Evolutionary conservation across 2,797 vertebrate species (phyloP), one percentile per base, ranked within the genome.

Genomic region (Falco naumanni): DNA sequence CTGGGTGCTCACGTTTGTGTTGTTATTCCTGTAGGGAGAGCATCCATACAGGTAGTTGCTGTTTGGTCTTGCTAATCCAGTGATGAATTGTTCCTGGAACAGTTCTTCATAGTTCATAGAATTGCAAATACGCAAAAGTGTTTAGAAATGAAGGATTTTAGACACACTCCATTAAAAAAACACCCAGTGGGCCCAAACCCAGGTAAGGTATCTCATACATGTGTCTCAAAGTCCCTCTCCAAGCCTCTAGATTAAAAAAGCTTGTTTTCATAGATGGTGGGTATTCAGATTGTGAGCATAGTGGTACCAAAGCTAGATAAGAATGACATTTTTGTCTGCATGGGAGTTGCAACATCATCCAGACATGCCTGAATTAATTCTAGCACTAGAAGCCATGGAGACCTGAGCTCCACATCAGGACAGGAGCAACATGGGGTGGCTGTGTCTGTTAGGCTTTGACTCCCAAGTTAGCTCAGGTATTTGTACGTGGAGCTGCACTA

Each of bases 1-100:
- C 11, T 6, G 2, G 6, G 4, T 43, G 22, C 8, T 37, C 1
- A 0, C 41, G 10, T 25, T 54, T 66, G 28, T 77, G 47, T 48
- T 41, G 9, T 61, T 85, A 41, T 37, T n/a, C 34, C 15, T 53
- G 20, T 19, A 80, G 28, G 24, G 11, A 48, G 16, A 69, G 25
- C 47, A 60, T 9, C 28, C 48, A 13, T 60, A 66, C 3, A 13
- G 13, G 26, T 50, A 50, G 14, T 56, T 45, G 31, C 34, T 20
- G 3, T 53, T 56, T 88, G 81, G 34, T 43, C 29, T 83, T 84
- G 61, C 45, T 75, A 28, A 51, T 28, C 25, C 9, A 43, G 48
- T 11, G 3, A 22, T 13, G 4, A 54, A 18, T 51, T 75, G 17
- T 22, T 88, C 33, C 51, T 81, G 53, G 11, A 80, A 50, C 22